These are phyloP conservation scores for Danaus plexippus DNA, from an alignment of 1,140 invertebrate species.

Conservation along the genomic window DNA sequence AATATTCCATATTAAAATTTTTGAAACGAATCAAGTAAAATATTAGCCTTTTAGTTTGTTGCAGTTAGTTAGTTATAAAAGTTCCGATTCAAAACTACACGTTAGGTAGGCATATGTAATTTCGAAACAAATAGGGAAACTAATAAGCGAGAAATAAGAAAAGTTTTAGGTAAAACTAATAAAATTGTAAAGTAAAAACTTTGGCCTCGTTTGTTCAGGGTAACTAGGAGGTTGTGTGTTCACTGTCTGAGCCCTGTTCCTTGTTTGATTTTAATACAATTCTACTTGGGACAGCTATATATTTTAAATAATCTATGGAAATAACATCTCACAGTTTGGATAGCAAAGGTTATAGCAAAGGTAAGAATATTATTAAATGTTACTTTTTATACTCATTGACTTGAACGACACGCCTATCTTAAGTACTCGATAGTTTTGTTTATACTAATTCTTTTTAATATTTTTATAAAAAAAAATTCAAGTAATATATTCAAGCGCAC, in stretches of 20 bases:
- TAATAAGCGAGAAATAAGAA: constrained; percentile 21
- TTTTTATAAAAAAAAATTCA: too few species aligned
- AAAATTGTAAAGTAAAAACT: constrained; percentile 32
- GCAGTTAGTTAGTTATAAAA: too few species aligned
- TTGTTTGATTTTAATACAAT: not conserved
- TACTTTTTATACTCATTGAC: too few species aligned
- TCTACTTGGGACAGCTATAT: not conserved
- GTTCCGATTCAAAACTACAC: too few species aligned
- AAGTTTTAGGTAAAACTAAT: constrained; percentile 27
- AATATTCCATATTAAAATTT: too few species aligned
- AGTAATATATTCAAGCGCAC: too few species aligned
- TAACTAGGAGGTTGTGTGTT: constrained; percentile 14
- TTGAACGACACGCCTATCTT: too few species aligned
- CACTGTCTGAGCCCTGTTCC: constrained; percentile 3
- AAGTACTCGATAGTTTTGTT: too few species aligned
- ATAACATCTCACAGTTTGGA: not conserved
- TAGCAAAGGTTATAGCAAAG: constrained; percentile 16
- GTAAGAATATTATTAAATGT: constrained; percentile 3
- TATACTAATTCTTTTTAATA: too few species aligned
- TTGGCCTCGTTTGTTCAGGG: constrained; percentile 12
- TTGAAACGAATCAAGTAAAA: too few species aligned
- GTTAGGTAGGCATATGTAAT: constrained; percentile 11
- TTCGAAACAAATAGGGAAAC: constrained; percentile 19
- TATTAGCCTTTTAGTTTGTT: too few species aligned
- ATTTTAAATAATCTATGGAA: not conserved